phyloP scores from a whole-genome alignment of 2,797 vertebrate species.

The Clamator glandarius region DNA sequence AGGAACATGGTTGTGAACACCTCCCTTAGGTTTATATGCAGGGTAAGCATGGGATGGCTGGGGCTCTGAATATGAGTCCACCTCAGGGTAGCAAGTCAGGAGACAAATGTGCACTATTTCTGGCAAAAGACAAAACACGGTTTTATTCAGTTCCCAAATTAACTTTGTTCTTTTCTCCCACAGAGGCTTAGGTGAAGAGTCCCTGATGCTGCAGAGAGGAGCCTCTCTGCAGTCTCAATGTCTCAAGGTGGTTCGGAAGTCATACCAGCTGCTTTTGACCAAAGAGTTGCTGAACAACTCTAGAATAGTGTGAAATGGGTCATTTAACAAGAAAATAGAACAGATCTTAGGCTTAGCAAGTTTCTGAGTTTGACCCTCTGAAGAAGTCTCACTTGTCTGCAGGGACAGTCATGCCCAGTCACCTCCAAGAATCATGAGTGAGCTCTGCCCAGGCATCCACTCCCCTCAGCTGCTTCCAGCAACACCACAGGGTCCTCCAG shows the following conservation, averaged over 20 bases:
- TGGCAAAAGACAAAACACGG: neutral
- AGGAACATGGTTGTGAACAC: neutral
- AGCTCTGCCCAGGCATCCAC: neutral
- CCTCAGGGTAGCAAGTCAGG: neutral
- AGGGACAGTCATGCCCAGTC: neutral
- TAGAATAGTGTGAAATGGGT: neutral
- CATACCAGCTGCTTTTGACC: neutral
- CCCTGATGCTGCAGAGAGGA: neutral
- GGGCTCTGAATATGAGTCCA: accelerated
- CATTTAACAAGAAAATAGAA: neutral
- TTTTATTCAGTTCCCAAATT: constrained; percentile 6
- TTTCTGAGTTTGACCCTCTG: neutral
- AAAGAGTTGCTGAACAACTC: neutral
- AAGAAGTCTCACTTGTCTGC: neutral
- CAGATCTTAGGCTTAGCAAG: neutral
- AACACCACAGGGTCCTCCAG: neutral
- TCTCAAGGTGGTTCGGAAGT: neutral
- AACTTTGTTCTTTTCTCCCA: neutral
- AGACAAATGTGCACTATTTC: neutral
- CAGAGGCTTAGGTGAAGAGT: neutral
- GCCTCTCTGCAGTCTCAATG: neutral
- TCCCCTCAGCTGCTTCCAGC: neutral
- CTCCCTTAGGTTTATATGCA: neutral
- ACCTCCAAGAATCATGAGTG: neutral
- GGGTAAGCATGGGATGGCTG: neutral